A percentile compares a stretch with the other conserved stretches of the same genome.
Conservation (phyloP, 2,888 invertebrate species). For the Oxycera nigricornis region DNA sequence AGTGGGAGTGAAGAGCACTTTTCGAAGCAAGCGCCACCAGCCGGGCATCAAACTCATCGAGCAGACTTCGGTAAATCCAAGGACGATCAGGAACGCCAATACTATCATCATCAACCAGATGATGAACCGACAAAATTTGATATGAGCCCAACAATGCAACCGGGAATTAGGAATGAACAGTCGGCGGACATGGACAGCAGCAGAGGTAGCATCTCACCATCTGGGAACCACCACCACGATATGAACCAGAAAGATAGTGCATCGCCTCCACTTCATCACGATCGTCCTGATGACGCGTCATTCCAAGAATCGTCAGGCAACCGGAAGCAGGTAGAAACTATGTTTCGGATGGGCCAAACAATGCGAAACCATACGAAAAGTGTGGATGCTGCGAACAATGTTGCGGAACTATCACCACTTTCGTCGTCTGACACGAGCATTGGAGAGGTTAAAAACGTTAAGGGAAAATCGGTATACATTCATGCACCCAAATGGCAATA, state of each 20-base stretch:
- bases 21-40: not conserved
- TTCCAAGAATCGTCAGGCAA: not conserved
- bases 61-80: not conserved
- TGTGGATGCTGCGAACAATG: constrained; percentile 13
- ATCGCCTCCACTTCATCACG: too few relatives aligned
- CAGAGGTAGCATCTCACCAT: too few relatives aligned
- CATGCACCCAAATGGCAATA: constrained; percentile 13
- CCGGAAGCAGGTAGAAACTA: not conserved
- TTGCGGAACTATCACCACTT: not conserved
- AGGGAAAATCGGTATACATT: constrained; percentile 18
- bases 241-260: too few relatives aligned
- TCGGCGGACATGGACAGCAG: not conserved
- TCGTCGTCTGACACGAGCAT: not conserved
- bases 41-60: not conserved
- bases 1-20: not conserved
- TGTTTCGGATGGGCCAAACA: constrained; percentile 10
- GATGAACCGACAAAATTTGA: not conserved
- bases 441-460: constrained; percentile 3
- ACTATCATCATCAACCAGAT: not conserved
- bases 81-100: not conserved
- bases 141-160: not conserved
- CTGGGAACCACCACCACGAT: too few relatives aligned
- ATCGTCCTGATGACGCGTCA: not conserved
- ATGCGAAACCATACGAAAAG: constrained; percentile 30
- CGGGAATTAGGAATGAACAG: not conserved